Conservation (phyloP, 1,140 invertebrate species). For the Heliconius eleuchia region DNA sequence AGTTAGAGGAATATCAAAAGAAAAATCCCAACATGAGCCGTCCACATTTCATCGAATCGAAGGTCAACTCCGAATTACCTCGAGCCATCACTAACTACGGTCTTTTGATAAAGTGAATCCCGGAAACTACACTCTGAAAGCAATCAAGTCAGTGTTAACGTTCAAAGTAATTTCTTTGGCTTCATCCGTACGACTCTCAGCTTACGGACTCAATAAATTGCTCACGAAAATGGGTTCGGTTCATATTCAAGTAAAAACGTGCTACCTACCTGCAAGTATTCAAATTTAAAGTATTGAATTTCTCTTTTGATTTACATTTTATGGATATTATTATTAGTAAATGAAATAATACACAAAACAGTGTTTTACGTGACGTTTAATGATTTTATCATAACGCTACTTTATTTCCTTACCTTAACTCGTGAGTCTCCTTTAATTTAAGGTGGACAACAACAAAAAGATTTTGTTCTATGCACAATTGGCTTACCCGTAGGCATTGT, state of each 20-base stretch:
- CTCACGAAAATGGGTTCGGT: conserved; percentile 19
- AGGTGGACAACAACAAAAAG: neutral
- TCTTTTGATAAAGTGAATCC: conserved; percentile 59
- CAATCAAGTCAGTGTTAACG: conserved; percentile 68
- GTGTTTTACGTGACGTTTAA: neutral
- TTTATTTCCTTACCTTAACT: neutral
- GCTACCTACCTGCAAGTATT: neutral
- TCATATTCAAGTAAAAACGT: conserved; percentile 12
- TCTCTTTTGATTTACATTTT: neutral
- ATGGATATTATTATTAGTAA: neutral
- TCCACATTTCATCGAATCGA: conserved; percentile 6
- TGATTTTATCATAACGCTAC: neutral
- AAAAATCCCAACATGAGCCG: conserved; percentile 2
- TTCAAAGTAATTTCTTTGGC: conserved; percentile 69
- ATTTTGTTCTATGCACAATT: too few relatives aligned
- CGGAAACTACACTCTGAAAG: conserved; percentile 64
- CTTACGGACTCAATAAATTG: conserved; percentile 42
- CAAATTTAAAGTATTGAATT: neutral
- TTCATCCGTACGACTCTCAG: conserved; percentile 45
- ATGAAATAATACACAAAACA: neutral
- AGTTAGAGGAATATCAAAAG: neutral
- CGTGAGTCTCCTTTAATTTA: neutral
- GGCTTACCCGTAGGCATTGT: too few relatives aligned
- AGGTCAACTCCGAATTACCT: conserved; percentile 15
- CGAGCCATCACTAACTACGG: conserved; percentile 33